Evolutionary conservation across 2,797 vertebrate genomes (phyloP).

Genomic region (Thunnus albacares): DNA sequence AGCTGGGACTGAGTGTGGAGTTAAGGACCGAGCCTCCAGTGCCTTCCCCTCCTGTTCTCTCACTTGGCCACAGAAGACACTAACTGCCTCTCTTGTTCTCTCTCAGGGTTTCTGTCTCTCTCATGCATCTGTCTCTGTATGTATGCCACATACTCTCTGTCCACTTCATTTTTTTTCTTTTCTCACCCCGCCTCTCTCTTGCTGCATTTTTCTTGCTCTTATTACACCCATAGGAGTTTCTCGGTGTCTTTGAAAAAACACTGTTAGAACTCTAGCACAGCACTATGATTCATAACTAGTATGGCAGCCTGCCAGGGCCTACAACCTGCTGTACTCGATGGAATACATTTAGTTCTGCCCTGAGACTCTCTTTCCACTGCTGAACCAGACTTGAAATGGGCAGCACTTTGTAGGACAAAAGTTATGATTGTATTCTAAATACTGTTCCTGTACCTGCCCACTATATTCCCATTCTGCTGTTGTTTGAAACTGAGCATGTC

Average conservation of each 20-base stretch:
- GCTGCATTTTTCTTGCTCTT: not conserved
- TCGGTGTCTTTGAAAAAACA: constrained; percentile 2
- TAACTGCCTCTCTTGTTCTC: not conserved
- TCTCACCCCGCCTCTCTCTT: not conserved
- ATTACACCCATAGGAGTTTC: constrained; percentile 11
- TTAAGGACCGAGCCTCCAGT: constrained; percentile 8
- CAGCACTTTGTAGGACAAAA: not conserved
- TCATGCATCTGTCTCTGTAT: not conserved
- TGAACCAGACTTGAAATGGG: not conserved
- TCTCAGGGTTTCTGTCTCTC: not conserved
- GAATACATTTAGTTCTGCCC: not conserved
- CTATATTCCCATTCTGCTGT: not conserved
- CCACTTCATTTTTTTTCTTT: not conserved
- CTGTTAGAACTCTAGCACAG: not conserved
- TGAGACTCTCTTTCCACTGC: not conserved
- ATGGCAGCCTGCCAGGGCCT: not conserved
- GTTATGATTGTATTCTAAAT: not conserved
- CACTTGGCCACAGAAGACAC: constrained; percentile 2
- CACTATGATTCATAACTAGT: constrained; percentile 4
- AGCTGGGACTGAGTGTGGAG: constrained; percentile 3
- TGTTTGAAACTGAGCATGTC: not conserved
- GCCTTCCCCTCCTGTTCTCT: constrained; percentile 1
- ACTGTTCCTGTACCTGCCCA: not conserved
- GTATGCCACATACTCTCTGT: not conserved
- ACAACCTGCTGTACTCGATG: constrained; percentile 7